These are phyloP conservation scores for Antheraea assamensis DNA, from an alignment of 2,888 invertebrate genomes.

Conservation along the genomic window DNA sequence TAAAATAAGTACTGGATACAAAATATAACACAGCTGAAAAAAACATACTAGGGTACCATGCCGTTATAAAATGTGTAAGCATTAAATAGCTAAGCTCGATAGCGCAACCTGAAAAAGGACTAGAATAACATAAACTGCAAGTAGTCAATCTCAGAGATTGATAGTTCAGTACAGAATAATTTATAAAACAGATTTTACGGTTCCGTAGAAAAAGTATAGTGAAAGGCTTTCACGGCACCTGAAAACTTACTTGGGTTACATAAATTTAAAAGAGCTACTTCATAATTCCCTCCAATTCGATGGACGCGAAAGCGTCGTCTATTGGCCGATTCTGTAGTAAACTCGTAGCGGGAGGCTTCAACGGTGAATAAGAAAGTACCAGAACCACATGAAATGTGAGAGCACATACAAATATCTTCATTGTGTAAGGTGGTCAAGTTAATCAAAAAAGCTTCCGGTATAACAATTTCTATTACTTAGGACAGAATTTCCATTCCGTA, in stretches of 20 bases:
- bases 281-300: background rate
- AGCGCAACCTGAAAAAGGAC: background rate
- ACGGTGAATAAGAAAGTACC: background rate
- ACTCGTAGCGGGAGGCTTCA: conserved; percentile 1
- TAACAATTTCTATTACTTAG: background rate
- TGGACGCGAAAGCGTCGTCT: background rate
- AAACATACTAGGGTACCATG: background rate
- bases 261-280: background rate
- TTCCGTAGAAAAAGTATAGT: background rate
- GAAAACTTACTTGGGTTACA: background rate
- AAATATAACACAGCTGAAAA: background rate
- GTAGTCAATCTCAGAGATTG: background rate
- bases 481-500: background rate
- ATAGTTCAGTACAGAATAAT: background rate
- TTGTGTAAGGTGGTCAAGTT: background rate
- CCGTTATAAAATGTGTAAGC: background rate
- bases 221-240: background rate
- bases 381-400: background rate
- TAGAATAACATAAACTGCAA: background rate
- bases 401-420: background rate
- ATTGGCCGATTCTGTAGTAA: background rate
- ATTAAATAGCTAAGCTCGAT: background rate
- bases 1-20: too few species aligned
- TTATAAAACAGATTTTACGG: background rate
- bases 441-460: background rate